These are phyloP conservation scores for Stichodactyla mertensii DNA, from an alignment of 64 coral and sea anemone genomes.

Conservation along the genomic window DNA sequence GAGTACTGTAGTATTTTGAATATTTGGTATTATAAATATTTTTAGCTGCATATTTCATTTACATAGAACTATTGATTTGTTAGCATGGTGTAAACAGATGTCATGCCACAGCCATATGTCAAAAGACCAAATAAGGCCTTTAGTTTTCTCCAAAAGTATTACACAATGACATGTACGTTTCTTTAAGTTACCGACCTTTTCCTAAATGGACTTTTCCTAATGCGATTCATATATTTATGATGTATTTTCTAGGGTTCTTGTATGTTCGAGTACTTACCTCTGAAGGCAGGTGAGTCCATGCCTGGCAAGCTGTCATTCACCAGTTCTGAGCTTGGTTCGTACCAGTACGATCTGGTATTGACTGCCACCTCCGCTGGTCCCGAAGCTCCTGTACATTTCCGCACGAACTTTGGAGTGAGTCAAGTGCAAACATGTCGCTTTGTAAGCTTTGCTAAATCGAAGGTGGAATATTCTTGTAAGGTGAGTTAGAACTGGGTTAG, in stretches of 20 bases:
- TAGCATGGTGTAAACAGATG: no score
- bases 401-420: conserved; percentile 64
- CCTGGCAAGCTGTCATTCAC: conserved; percentile 68
- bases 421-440: conserved; percentile 93
- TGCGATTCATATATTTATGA: no score
- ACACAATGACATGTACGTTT: no score
- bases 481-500: not conserved
- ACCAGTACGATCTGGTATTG: conserved; percentile 83
- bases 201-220: no score
- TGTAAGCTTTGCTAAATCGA: conserved; percentile 86
- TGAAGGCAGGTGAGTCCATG: conserved; percentile 71
- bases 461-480: conserved; percentile 95
- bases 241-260: conserved; percentile 60
- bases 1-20: no score
- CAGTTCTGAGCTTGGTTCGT: conserved; percentile 84
- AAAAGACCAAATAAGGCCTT: no score
- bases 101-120: no score
- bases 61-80: no score
- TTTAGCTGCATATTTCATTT: no score
- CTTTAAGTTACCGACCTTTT: no score
- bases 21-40: no score
- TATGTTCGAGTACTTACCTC: conserved; percentile 85
- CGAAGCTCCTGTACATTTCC: conserved; percentile 84
- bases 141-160: no score
- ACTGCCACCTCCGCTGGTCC: conserved; percentile 82